phyloP scores from a whole-genome alignment of 2,888 invertebrate genomes.

The Heliconius erato region DNA sequence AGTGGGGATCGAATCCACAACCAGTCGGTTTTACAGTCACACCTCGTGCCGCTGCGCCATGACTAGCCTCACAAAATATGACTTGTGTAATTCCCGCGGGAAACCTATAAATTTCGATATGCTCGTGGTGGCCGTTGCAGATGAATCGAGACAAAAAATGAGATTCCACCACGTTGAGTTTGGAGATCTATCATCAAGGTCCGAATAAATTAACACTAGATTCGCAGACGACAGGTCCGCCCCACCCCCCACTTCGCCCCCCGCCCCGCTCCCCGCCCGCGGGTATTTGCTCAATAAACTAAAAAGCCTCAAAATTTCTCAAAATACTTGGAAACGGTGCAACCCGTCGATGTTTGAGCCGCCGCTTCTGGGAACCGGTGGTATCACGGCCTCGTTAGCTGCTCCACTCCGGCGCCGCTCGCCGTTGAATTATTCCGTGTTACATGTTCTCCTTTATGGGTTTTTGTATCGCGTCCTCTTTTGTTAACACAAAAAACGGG shows the following conservation, averaged over 20 bases:
- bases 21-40: no score
- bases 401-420: constrained; percentile 50
- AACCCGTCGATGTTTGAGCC: constrained; percentile 56
- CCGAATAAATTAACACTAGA: constrained; percentile 59
- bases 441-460: constrained; percentile 35
- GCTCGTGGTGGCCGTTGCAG: constrained; percentile 1
- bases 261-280: constrained; percentile 40
- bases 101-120: constrained; percentile 48
- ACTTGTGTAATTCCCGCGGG: constrained; percentile 40
- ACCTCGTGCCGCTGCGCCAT: no score
- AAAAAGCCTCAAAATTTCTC: constrained; percentile 46
- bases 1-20: no score
- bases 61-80: no score
- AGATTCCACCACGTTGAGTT: constrained; percentile 38
- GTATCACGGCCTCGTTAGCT: constrained; percentile 46
- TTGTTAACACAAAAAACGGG: constrained; percentile 17
- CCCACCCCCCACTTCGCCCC: background rate
- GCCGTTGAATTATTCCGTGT: constrained; percentile 32
- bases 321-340: constrained; percentile 56
- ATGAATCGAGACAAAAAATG: constrained; percentile 37
- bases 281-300: constrained; percentile 37
- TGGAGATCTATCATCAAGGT: constrained; percentile 49
- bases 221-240: constrained; percentile 58
- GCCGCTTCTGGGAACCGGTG: constrained; percentile 56
- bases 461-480: constrained; percentile 27